These are phyloP conservation scores for Lamproptera curius DNA, from an alignment of 2,888 invertebrate species.

Conservation along the genomic window DNA sequence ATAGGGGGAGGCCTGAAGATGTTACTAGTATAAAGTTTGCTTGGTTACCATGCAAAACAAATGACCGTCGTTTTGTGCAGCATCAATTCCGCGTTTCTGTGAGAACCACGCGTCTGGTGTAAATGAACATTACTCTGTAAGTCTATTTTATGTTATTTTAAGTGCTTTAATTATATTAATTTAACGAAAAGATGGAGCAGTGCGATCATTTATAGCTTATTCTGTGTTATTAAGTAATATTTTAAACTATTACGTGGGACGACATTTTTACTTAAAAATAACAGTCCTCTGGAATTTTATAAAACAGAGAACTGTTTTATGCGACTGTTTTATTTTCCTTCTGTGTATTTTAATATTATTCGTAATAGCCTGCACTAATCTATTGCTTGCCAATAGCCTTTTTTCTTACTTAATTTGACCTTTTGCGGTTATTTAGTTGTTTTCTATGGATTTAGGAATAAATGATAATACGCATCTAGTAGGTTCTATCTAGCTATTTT, in stretches of 20 bases:
- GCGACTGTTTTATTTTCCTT: too few relatives aligned
- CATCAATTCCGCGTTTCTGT: not conserved
- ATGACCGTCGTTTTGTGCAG: not conserved
- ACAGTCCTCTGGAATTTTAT: not conserved
- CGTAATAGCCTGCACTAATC: too few relatives aligned
- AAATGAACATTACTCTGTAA: not conserved
- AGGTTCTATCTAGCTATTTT: not conserved
- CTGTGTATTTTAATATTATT: too few relatives aligned
- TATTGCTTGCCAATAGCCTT: too few relatives aligned
- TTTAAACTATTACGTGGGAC: not conserved
- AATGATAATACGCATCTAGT: not conserved
- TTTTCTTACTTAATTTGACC: not conserved
- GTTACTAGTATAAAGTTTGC: not conserved
- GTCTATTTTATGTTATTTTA: not conserved
- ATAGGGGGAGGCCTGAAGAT: too few relatives aligned
- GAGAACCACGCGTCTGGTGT: too few relatives aligned
- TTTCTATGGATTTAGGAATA: not conserved
- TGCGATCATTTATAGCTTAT: not conserved
- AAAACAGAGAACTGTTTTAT: not conserved
- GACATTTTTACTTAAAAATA: not conserved
- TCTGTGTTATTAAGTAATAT: not conserved
- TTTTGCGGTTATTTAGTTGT: not conserved
- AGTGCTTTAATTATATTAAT: not conserved
- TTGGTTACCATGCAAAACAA: not conserved
- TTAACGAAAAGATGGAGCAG: not conserved